Conservation (phyloP, 2,113 vertebrate genomes). For the Hystrix brachyura region DNA sequence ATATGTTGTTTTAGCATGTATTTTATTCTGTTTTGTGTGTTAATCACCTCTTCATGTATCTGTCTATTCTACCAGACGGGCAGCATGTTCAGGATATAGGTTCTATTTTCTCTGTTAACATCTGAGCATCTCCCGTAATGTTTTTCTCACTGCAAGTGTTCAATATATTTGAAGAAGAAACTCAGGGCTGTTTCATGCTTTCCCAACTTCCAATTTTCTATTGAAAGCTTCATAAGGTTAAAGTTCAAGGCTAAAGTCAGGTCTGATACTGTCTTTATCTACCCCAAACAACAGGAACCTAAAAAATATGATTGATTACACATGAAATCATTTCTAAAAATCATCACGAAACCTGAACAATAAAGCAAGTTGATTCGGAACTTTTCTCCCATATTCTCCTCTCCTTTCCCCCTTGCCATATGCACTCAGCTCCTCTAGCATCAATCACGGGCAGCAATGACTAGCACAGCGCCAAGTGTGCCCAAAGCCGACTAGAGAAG, state of each 20-base stretch:
- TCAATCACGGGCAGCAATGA: neutral
- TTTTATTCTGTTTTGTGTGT: neutral
- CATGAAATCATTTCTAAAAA: neutral
- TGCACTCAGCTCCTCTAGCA: neutral
- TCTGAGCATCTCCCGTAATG: neutral
- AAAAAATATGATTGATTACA: conserved; percentile 8
- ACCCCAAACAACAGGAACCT: neutral
- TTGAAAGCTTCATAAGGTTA: neutral
- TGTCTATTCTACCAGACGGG: neutral
- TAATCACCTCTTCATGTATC: neutral
- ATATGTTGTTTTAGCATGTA: neutral
- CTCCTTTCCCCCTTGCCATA: conserved; percentile 27
- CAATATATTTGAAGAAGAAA: neutral
- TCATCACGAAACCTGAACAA: neutral
- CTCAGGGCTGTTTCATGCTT: neutral
- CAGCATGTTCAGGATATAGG: neutral
- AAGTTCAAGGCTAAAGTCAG: neutral
- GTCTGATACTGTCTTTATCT: neutral
- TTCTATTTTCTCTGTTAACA: neutral
- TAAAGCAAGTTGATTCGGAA: neutral
- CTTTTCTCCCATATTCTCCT: neutral
- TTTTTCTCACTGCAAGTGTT: neutral
- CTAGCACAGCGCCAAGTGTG: conserved; percentile 1
- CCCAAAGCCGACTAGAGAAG: conserved; percentile 48
- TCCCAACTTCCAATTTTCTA: neutral